Base-by-base conservation (phyloP, 2,888 invertebrate genomes). In the Cephonodes hylas region DNA sequence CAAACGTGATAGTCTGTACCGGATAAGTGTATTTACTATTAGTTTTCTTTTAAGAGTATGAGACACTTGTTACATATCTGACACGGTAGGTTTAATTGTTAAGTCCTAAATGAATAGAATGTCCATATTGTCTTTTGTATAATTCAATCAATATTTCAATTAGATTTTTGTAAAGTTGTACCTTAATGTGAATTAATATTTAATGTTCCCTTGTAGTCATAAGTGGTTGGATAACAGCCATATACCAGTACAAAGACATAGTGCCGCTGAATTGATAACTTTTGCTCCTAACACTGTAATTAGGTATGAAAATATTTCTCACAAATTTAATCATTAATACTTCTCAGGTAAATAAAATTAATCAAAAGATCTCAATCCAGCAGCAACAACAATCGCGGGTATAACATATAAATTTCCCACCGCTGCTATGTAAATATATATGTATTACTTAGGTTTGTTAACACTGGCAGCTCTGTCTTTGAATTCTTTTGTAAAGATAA, bases 11-110 rank as follows among this genome's bases (percentile, higher is more conserved):
- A 79, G 80, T 83, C 75, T 73, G 83, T 85, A 85, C 85, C 83
- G 83, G 85, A 81, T 80, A 77, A 74, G 76, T 85, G 85, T 84
- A 84, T 85, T 85, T 84, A 84, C 63, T 63, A 65, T 59, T 42
- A 58, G 25, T 42, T 56, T 71, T 81, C 80, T 77, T 79, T 81
- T 76, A 80, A 79, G 73, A 75, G 75, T 77, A 75, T 76, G 72
- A 73, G 73, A 86, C 91, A 89, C 90, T 89, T 81, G 89, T 91
- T 91, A 90, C 88, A 89, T 90, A 89, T 89, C 88, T 83, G 85
- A 85, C 89, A 90, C 89, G 85, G 79, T 86, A 84, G 77, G 78
- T 75, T 53, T 53, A 53, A 31, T 64, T 65, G 58, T 56, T 61
- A 20, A 53, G 31, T 31, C 53, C 25, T 27, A 5, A 48, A 44